A percentile compares a stretch with the other conserved stretches of the same genome.
phyloP scores from a whole-genome alignment of 2,113 vertebrate genomes.

The Xenopus borealis region DNA sequence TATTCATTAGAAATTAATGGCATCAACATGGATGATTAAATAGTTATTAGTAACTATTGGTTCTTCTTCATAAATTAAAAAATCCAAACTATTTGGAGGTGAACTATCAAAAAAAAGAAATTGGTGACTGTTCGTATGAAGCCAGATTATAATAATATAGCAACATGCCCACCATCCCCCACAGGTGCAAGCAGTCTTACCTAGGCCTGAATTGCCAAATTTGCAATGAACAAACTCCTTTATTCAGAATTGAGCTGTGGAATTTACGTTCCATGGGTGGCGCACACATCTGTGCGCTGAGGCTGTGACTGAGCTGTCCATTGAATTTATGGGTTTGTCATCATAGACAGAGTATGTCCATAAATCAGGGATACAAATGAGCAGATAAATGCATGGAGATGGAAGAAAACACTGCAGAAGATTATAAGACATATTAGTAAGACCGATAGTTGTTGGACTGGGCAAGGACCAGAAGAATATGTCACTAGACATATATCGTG shows the following conservation, averaged over 20 bases:
- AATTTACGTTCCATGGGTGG: neutral
- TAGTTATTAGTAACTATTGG: no score
- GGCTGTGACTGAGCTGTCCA: neutral
- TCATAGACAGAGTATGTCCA: conserved; percentile 23
- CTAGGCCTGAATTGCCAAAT: no score
- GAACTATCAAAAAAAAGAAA: no score
- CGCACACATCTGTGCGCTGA: neutral
- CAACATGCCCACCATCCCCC: no score
- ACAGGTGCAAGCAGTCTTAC: no score
- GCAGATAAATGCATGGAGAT: conserved; percentile 36
- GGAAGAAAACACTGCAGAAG: conserved; percentile 24
- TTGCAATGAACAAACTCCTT: no score
- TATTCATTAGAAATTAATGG: no score
- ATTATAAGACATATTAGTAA: conserved; percentile 27
- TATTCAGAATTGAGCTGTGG: neutral
- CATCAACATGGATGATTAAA: no score
- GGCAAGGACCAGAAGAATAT: neutral
- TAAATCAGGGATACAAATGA: conserved; percentile 42
- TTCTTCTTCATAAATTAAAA: no score
- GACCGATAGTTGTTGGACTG: conserved; percentile 6
- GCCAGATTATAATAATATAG: no score
- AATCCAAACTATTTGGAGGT: no score
- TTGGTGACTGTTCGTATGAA: no score
- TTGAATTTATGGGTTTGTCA: conserved; percentile 38
- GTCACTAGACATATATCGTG: neutral